phyloP scores from a whole-genome alignment of 2,797 vertebrate species.

The Sphenopsis melanotis region DNA sequence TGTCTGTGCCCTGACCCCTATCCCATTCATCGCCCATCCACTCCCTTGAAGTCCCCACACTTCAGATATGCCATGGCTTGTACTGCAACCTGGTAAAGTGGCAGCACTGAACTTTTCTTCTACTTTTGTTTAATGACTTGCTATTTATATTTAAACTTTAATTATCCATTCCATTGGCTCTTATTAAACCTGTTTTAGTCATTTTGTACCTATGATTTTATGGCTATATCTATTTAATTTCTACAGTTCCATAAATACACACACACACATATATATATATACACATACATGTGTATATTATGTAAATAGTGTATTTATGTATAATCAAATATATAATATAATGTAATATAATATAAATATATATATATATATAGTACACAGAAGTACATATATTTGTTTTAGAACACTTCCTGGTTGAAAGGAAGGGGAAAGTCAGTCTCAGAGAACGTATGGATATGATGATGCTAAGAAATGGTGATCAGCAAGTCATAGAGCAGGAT shows the following conservation, averaged over 20 bases:
- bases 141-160: neutral
- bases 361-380: no score
- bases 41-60: neutral
- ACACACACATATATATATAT: neutral
- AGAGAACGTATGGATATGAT: neutral
- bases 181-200: neutral
- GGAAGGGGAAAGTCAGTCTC: neutral
- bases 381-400: neutral
- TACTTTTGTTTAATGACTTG: neutral
- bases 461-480: neutral
- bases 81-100: neutral
- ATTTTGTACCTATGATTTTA: neutral
- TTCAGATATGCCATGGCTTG: neutral
- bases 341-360: no score
- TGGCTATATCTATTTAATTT: neutral
- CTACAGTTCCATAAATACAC: neutral
- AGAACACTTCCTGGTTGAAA: neutral
- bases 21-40: neutral
- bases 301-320: neutral
- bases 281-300: neutral
- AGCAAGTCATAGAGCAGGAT: neutral
- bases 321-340: neutral
- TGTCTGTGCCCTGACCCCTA: fast-evolving
- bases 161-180: neutral
- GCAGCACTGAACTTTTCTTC: neutral